Base-by-base conservation (phyloP, 2,797 vertebrate species). In the Mionectes olivaceus region DNA sequence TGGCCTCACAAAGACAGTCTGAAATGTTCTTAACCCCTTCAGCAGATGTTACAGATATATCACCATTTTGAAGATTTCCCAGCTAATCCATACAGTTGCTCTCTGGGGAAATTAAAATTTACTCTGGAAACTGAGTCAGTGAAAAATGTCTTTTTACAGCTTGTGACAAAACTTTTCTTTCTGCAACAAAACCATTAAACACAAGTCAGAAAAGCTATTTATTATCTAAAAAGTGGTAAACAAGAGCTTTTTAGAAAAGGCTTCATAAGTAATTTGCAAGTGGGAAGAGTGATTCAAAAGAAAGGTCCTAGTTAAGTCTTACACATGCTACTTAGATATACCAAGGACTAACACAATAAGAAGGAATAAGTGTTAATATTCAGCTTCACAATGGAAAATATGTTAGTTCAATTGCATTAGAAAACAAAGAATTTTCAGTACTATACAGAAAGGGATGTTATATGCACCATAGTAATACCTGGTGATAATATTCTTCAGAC, bases 321-420 rank as follows among this genome's bases (percentile, higher is more conserved):
- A 57, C 0, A 6, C 9, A 10, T 5, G 2, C 11, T 14, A 55
- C 19, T 56, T 64, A 12, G 14, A 23, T 23, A 47, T 10, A 32
- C 12, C 6, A 56, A 55, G 19, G 18, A 35, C 13, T 8, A 3
- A 25, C 14, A 43, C 21, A 67, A 83, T 0, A 1, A 63, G 61
- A 25, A 33, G 11, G 7, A 60, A 65, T 9, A 64, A 52, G 2
- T 6, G 28, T 35, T 41, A n/a, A 17, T 7, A 27, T 35, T 52
- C 53, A 53, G 6, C 15, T 57, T 60, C 18, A 41, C 9, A 44
- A 1, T 19, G 6, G 23, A 44, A 79, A 67, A 57, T 2, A 23
- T 0, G 0, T n/a, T 33, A 15, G 22, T 10, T 86, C 27, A 46
- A 43, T n/a, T 35, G 8, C 25, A 18, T 11, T 19, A 6, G 17